phyloP scores from a whole-genome alignment of 2,888 invertebrate species.

The Dicyrtomina minuta region DNA sequence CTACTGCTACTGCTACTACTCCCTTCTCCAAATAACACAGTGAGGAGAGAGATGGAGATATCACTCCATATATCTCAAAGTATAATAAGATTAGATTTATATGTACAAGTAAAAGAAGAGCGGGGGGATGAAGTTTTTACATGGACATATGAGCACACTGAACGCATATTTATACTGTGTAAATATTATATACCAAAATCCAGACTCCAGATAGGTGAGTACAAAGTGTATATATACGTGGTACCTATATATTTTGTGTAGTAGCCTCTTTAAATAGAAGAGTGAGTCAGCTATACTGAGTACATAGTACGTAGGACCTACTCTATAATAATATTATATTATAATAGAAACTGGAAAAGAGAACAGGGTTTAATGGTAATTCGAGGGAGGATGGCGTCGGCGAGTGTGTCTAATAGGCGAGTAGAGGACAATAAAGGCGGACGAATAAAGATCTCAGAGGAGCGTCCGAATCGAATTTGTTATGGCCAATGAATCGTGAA shows the following conservation, averaged over 20 bases:
- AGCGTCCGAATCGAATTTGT: conserved; percentile 52
- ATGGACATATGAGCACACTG: conserved; percentile 2
- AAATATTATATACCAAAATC: no score
- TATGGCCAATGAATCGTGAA: conserved; percentile 53
- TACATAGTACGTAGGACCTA: no score
- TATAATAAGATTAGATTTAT: conserved; percentile 11
- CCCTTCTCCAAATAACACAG: not conserved
- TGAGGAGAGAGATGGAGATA: not conserved
- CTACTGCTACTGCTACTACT: no score
- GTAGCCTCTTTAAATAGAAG: no score
- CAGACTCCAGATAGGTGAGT: no score
- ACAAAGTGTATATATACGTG: no score
- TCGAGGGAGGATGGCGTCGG: conserved; percentile 27
- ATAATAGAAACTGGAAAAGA: no score
- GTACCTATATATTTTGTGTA: no score
- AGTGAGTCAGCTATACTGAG: no score
- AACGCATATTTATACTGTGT: not conserved
- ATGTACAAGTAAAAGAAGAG: not conserved
- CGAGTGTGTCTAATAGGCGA: conserved; percentile 26
- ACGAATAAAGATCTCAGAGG: conserved; percentile 47
- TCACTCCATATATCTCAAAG: no score
- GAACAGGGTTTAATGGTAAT: conserved; percentile 18
- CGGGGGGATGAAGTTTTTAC: conserved; percentile 7
- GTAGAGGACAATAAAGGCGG: conserved; percentile 49
- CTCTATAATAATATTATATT: no score